Evolutionary conservation across 2,797 vertebrate species (phyloP).

Genomic region (Silurus aristotelis): DNA sequence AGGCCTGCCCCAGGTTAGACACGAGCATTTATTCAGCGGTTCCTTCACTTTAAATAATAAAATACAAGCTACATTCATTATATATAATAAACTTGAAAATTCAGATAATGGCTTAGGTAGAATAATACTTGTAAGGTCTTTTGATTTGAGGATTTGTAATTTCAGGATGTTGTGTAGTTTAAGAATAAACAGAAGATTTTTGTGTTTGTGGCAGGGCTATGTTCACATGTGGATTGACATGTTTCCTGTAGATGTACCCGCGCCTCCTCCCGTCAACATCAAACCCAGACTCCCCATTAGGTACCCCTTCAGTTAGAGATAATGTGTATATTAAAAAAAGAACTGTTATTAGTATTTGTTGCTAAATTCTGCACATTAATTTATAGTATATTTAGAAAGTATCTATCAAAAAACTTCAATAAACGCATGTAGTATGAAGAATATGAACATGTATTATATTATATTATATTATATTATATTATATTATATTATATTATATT

Average conservation of each 20-base stretch:
- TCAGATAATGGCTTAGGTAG: not conserved
- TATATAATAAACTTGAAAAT: no score
- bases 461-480: not conserved
- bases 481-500: not conserved
- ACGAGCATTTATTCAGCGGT: not conserved
- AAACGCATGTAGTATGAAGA: not conserved
- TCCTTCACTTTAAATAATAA: not conserved
- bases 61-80: not conserved
- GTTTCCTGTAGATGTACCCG: constrained; percentile 88
- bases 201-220: constrained; percentile 76
- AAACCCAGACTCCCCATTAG: constrained; percentile 87
- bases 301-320: constrained; percentile 63
- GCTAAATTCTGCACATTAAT: not conserved
- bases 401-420: not conserved
- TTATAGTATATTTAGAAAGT: not conserved
- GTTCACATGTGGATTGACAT: constrained; percentile 96
- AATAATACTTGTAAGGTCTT: not conserved
- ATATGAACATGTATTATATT: not conserved
- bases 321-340: not conserved
- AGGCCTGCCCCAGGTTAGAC: constrained; percentile 84
- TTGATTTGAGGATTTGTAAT: not conserved
- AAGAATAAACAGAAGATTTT: not conserved
- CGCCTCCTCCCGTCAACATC: constrained; percentile 86
- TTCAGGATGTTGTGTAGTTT: not conserved
- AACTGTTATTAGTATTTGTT: not conserved